Evolutionary conservation across 2,888 invertebrate genomes (phyloP).

Genomic region (Oligia fasciuncula): DNA sequence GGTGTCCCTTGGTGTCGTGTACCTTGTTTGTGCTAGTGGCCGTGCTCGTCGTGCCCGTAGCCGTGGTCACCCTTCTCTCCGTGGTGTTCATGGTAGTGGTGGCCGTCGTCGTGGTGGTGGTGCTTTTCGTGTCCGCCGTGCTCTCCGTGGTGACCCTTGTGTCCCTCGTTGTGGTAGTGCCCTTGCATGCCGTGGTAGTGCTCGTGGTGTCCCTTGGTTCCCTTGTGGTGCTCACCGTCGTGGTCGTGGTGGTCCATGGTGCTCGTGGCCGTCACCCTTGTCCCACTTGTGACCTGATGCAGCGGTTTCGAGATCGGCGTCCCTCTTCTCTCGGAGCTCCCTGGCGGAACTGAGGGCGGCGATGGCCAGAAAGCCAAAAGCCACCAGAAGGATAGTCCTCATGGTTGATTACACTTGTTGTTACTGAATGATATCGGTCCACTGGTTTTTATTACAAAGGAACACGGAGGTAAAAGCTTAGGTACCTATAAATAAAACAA

Average conservation of each 20-base stretch:
- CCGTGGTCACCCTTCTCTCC: too few species aligned
- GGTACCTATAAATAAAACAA: background rate
- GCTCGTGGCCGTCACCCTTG: constrained; percentile 87
- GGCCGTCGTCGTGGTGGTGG: too few species aligned
- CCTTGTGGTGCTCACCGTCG: too few species aligned
- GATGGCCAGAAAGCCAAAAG: constrained; percentile 83
- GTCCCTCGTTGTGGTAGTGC: too few species aligned
- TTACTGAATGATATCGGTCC: constrained; percentile 68
- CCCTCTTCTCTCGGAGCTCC: constrained; percentile 84
- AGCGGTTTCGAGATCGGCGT: constrained; percentile 87
- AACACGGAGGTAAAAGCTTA: background rate
- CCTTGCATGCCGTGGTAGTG: too few species aligned
- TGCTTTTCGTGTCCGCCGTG: too few species aligned
- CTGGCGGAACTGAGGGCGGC: constrained; percentile 84
- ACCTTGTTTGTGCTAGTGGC: too few species aligned
- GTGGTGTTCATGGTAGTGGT: too few species aligned
- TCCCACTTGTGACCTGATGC: constrained; percentile 84
- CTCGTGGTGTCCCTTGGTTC: too few species aligned
- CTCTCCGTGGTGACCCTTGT: too few species aligned
- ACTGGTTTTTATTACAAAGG: constrained; percentile 38
- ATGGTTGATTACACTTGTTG: constrained; percentile 79
- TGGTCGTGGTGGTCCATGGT: constrained; percentile 68
- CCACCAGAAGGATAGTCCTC: constrained; percentile 76
- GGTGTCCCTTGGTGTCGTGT: too few species aligned
- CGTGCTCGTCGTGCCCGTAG: too few species aligned